These are phyloP conservation scores for Steatocranus sp. DNA, from an alignment of 2,797 vertebrate genomes.

Conservation along the genomic window DNA sequence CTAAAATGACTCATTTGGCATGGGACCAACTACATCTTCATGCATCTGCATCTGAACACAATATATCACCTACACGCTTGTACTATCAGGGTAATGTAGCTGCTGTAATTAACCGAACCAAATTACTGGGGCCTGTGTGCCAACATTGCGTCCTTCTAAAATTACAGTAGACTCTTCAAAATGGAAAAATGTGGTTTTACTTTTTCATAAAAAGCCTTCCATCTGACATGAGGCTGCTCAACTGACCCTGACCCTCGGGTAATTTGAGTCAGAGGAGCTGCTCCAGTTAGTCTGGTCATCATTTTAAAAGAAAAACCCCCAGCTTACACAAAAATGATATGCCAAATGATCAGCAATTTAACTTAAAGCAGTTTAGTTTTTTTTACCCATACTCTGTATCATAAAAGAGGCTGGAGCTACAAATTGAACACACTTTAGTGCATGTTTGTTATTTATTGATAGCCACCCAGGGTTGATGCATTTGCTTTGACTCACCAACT, in stretches of 20 bases:
- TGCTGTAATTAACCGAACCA: constrained; percentile 2
- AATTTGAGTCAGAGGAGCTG: constrained; percentile 34
- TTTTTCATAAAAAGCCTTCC: constrained; percentile 28
- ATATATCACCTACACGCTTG: not conserved
- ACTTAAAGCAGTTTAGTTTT: not conserved
- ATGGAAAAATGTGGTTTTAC: constrained; percentile 17
- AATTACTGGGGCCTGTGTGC: constrained; percentile 1
- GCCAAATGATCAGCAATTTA: not conserved
- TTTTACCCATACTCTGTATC: not conserved
- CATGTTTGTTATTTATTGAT: not conserved
- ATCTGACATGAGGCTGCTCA: constrained; percentile 12
- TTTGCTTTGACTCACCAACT: not conserved
- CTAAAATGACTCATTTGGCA: constrained; percentile 20
- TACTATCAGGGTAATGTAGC: not conserved
- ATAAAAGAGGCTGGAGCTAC: not conserved
- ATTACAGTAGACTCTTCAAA: constrained; percentile 26
- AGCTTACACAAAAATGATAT: constrained; percentile 5
- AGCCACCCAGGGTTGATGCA: not conserved
- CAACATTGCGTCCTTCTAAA: constrained; percentile 5
- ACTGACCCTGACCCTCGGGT: constrained; percentile 33
- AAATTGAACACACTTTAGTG: not conserved
- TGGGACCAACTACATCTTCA: not conserved
- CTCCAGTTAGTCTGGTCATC: constrained; percentile 38
- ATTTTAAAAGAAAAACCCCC: not conserved
- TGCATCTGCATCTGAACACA: not conserved